Evolutionary conservation across 2,797 vertebrate genomes (phyloP), one percentile per base, ranked within the genome.

Genomic region (Rhinatrema bivittatum): DNA sequence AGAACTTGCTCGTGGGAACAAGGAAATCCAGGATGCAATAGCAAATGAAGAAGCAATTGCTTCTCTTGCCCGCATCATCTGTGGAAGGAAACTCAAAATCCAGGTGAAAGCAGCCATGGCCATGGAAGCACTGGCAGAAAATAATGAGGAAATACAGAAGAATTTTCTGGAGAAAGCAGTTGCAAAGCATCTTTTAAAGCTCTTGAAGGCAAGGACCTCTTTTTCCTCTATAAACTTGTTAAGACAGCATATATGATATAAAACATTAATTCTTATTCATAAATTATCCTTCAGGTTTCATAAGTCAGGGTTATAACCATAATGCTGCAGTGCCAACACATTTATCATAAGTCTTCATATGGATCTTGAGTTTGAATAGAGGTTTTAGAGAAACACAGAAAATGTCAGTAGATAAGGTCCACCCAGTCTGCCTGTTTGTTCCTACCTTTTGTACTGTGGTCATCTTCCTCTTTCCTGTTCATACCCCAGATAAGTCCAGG

Each of bases 21-120:
- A 19, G 16, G 37, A 59, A 4, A 66, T 84, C 26, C 85, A 87
- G 60, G 56, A 80, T 6, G 59, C 71, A 5, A 42, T 86, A 2
- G 69, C 60, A 3, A 19, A 11, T 3, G 61, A 62, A 11, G 70
- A 75, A 7, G 81, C 53, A 2, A 62, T 84, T 14, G 17, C 18
- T 7, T 60, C 68, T 7, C 62, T 86, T 39, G 69, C 83, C 16
- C 60, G 55, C n/a, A 60, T 84, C 21, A 67, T 87, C 31, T 58
- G 48, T 32, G 50, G 56, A 23, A 75, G 75, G 28, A 81, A 71
- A 14, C 53, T 77, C 3, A 48, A 50, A 8, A 66, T 64, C 12
- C 81, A 81, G 42, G 46, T 85, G 42, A 79, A 79, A 53, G 84
- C 79, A 3, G 80, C 80, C 6, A 60, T 56, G 53, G 78, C 80